Conservation (phyloP, 1,140 invertebrate species). For the Neodiprion virginianus region DNA sequence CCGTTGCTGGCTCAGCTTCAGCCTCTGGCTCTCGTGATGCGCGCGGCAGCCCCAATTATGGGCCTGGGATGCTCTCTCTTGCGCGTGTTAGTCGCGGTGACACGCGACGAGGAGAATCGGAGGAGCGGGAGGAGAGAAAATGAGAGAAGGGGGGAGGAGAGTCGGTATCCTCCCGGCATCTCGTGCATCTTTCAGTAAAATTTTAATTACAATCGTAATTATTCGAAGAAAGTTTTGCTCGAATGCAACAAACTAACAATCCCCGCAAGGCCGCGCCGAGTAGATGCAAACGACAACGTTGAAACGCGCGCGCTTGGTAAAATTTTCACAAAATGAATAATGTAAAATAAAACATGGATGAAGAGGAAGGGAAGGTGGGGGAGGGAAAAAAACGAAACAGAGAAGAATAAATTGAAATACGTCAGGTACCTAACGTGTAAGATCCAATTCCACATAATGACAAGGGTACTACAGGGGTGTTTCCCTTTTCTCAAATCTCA, state of each 20-base stretch:
- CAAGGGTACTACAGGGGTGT: background rate
- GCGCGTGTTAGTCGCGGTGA: conserved; percentile 33
- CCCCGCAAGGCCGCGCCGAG: conserved; percentile 24
- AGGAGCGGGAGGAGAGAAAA: too few relatives aligned
- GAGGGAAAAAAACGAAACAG: background rate
- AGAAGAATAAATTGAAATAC: background rate
- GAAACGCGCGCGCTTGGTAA: too few relatives aligned
- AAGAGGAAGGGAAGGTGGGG: background rate
- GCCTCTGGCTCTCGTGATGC: conserved; percentile 33
- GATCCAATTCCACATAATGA: background rate
- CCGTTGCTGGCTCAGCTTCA: conserved; percentile 20
- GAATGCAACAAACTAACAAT: conserved; percentile 45
- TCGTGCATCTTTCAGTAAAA: conserved; percentile 28
- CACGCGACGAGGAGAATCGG: too few relatives aligned
- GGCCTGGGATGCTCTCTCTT: conserved; percentile 28
- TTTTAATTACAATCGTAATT: conserved; percentile 61
- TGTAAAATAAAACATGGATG: background rate
- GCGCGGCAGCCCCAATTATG: conserved; percentile 61
- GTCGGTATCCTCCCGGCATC: too few relatives aligned
- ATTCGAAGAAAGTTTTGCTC: conserved; percentile 45
- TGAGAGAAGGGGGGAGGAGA: too few relatives aligned
- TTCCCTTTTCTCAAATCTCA: conserved; percentile 7
- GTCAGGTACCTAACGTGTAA: background rate
- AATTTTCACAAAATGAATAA: background rate
- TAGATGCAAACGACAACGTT: background rate